phyloP scores from a whole-genome alignment of 2,797 vertebrate species.

The Alectoris magna region DNA sequence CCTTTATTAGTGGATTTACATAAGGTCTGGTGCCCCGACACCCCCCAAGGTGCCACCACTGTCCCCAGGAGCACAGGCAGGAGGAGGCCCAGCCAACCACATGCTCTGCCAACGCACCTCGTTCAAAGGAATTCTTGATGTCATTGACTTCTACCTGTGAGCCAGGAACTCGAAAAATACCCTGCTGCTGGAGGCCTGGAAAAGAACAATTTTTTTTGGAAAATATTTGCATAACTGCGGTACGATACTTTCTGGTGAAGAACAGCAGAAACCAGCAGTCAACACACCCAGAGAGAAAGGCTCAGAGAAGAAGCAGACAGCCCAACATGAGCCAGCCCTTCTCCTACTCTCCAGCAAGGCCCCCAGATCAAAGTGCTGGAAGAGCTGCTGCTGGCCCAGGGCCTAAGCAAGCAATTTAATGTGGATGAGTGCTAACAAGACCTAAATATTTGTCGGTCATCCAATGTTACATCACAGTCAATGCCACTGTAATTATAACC shows the following conservation, averaged over 20 bases:
- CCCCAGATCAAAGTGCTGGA: neutral
- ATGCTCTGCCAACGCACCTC: conserved; percentile 84
- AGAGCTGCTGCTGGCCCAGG: neutral
- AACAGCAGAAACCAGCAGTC: neutral
- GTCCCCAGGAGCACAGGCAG: no score
- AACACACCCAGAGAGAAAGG: fast-evolving
- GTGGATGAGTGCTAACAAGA: neutral
- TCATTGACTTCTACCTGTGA: conserved; percentile 99
- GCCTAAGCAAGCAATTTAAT: fast-evolving
- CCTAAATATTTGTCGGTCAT: neutral
- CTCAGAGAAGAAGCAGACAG: neutral
- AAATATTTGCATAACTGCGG: neutral
- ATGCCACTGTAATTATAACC: neutral
- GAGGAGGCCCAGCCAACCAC: neutral
- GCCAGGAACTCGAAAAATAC: conserved; percentile 97
- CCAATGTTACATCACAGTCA: neutral
- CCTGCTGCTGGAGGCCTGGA: conserved; percentile 96
- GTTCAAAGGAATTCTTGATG: conserved; percentile 99
- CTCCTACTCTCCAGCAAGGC: fast-evolving
- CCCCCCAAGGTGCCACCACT: fast-evolving
- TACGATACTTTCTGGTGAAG: neutral
- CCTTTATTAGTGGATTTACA: neutral
- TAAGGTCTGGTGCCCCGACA: fast-evolving
- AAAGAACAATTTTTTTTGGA: neutral
- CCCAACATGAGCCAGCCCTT: neutral